These are phyloP conservation scores for Phocides pigmalion DNA, from an alignment of 1,140 invertebrate genomes.

Conservation along the genomic window DNA sequence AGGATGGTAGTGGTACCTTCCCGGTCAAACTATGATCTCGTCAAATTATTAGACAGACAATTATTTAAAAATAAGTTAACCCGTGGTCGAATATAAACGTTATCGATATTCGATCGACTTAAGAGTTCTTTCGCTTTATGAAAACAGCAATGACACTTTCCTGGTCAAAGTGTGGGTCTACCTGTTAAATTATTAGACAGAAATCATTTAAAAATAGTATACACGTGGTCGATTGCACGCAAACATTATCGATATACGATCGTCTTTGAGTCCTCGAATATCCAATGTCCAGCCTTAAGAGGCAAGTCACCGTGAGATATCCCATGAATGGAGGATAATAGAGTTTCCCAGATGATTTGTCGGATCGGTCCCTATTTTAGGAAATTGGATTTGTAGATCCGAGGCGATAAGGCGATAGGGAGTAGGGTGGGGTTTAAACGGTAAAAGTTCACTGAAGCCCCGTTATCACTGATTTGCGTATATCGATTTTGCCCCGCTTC, in stretches of 20 bases:
- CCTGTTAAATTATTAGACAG: too few relatives aligned
- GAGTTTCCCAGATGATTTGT: slow-evolving; percentile 82
- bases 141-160: too few relatives aligned
- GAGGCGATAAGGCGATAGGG: slow-evolving; percentile 49
- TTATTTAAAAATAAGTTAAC: too few relatives aligned
- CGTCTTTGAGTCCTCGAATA: slow-evolving; percentile 1
- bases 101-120: too few relatives aligned
- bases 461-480: slow-evolving; percentile 76
- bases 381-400: slow-evolving; percentile 84
- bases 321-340: slow-evolving; percentile 64
- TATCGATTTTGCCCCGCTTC: slow-evolving; percentile 60
- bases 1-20: too few relatives aligned
- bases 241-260: background rate
- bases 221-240: background rate
- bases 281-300: slow-evolving; percentile 27
- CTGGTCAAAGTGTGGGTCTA: too few relatives aligned
- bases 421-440: slow-evolving; percentile 46
- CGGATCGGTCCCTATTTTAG: slow-evolving; percentile 83
- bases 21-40: too few relatives aligned
- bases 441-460: slow-evolving; percentile 61
- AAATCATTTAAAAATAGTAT: too few relatives aligned
- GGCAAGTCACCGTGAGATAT: slow-evolving; percentile 51
- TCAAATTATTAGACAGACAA: too few relatives aligned
- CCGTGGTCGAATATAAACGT: too few relatives aligned
- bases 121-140: too few relatives aligned